Percentiles rank a stretch among this genome's conserved stretches.
phyloP scores from a whole-genome alignment of 2,888 invertebrate species.

The Mantis religiosa region DNA sequence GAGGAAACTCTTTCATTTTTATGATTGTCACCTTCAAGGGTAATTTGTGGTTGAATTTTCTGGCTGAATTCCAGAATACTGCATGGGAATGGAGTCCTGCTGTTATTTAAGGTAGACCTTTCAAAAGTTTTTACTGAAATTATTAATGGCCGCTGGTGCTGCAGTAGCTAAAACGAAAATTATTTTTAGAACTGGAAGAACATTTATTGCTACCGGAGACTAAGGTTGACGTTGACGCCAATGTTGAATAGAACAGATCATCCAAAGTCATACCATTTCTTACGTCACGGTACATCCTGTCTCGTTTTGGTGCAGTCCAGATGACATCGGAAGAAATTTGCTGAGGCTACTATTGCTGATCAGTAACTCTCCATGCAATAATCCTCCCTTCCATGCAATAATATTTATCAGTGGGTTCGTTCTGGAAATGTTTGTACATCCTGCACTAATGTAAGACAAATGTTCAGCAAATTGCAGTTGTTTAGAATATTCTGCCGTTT shows the following conservation, averaged over 20 bases:
- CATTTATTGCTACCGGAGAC: background rate
- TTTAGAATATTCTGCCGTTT: too few species aligned
- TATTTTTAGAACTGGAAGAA: background rate
- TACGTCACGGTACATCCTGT: background rate
- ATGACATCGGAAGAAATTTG: too few species aligned
- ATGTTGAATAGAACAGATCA: background rate
- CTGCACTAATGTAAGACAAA: too few species aligned
- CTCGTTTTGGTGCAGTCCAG: too few species aligned
- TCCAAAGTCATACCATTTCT: background rate
- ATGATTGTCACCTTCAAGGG: background rate
- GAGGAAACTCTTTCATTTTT: background rate
- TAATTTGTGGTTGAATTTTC: background rate
- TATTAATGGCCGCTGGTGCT: background rate
- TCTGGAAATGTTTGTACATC: too few species aligned
- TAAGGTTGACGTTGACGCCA: background rate
- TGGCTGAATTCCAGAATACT: background rate
- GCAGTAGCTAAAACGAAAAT: background rate
- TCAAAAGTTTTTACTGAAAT: background rate
- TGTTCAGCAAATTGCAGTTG: too few species aligned
- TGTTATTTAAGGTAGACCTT: background rate
- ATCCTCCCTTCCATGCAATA: too few species aligned
- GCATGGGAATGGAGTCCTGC: background rate
- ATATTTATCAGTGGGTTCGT: too few species aligned
- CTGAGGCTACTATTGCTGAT: too few species aligned
- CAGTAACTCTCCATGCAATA: too few species aligned